phyloP scores from a whole-genome alignment of 2,113 vertebrate genomes.

The Ceyx cyanopectus region DNA sequence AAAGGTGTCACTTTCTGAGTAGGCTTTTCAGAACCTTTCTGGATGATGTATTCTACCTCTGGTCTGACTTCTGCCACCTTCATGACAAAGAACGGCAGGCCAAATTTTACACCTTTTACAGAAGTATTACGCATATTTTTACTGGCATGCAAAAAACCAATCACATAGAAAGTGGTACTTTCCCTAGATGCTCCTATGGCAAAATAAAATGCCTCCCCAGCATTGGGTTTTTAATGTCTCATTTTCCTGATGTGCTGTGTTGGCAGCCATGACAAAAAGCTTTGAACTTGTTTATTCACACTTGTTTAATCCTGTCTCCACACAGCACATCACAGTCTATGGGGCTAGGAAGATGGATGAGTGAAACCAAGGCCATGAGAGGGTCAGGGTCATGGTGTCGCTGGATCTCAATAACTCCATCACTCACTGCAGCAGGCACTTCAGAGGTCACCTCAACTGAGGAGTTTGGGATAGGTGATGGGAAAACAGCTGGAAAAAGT shows the following conservation, averaged over 20 bases:
- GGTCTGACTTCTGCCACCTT: slow-evolving; percentile 40
- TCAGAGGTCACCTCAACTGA: slow-evolving; percentile 73
- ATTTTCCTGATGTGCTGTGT: slow-evolving; percentile 62
- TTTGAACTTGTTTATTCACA: slow-evolving; percentile 86
- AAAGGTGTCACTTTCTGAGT: background rate
- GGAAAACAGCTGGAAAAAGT: slow-evolving; percentile 41
- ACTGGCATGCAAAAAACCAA: background rate
- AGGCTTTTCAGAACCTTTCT: background rate
- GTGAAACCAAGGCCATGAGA: slow-evolving; percentile 69
- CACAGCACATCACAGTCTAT: slow-evolving; percentile 67
- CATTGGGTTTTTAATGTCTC: slow-evolving; percentile 73
- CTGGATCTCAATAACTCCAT: slow-evolving; percentile 85
- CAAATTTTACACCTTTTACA: background rate
- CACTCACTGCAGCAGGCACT: slow-evolving; percentile 75
- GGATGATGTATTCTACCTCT: background rate
- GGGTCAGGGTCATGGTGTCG: slow-evolving; percentile 80
- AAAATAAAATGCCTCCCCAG: slow-evolving; percentile 65
- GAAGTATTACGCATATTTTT: background rate
- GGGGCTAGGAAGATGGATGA: slow-evolving; percentile 83
- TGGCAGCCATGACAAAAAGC: slow-evolving; percentile 75
- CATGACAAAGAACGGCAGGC: slow-evolving; percentile 32
- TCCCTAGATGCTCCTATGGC: slow-evolving; percentile 64
- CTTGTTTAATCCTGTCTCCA: slow-evolving; percentile 83
- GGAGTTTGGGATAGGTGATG: slow-evolving; percentile 10
- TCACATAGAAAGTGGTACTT: slow-evolving; percentile 42